These are phyloP conservation scores for Brachionus rubens DNA, from an alignment of 1,140 invertebrate species.

Conservation along the genomic window DNA sequence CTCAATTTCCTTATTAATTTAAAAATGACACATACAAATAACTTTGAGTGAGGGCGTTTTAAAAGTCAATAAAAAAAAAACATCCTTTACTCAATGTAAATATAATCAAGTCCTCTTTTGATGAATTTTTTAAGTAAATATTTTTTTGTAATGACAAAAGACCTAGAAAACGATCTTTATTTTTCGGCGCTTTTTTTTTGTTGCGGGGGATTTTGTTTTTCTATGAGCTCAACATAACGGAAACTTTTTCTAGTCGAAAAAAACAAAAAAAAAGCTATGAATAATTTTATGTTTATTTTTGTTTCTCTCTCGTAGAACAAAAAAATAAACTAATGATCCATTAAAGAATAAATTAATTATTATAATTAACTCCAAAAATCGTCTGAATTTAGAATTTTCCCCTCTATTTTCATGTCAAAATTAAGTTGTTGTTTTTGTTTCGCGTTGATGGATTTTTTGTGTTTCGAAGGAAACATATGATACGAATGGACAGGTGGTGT, in stretches of 20 bases:
- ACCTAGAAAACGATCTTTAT: too few relatives aligned
- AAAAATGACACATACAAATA: too few relatives aligned
- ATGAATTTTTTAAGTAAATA: too few relatives aligned
- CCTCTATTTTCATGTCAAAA: slow-evolving; percentile 9
- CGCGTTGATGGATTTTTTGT: not conserved
- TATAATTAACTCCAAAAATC: not conserved
- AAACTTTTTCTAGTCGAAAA: slow-evolving; percentile 5
- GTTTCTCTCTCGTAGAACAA: not conserved
- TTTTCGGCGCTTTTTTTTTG: slow-evolving; percentile 4
- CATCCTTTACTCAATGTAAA: too few relatives aligned
- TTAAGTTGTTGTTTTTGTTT: slow-evolving; percentile 21
- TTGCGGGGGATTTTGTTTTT: slow-evolving; percentile 2
- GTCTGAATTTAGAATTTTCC: not conserved
- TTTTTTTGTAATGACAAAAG: too few relatives aligned
- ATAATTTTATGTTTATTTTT: slow-evolving; percentile 22
- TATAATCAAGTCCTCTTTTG: too few relatives aligned
- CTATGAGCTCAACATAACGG: not conserved
- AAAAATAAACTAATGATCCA: slow-evolving; percentile 40
- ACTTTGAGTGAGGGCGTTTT: too few relatives aligned
- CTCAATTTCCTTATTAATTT: too few relatives aligned
- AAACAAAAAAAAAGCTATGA: slow-evolving; percentile 17
- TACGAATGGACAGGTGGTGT: not conserved
- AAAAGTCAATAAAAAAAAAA: too few relatives aligned
- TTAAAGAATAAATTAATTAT: slow-evolving; percentile 31
- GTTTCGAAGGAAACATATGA: slow-evolving; percentile 21